Evolutionary conservation across 2,797 vertebrate genomes (phyloP), one percentile per base, ranked within the genome.

Genomic region (Salarias fasciatus): DNA sequence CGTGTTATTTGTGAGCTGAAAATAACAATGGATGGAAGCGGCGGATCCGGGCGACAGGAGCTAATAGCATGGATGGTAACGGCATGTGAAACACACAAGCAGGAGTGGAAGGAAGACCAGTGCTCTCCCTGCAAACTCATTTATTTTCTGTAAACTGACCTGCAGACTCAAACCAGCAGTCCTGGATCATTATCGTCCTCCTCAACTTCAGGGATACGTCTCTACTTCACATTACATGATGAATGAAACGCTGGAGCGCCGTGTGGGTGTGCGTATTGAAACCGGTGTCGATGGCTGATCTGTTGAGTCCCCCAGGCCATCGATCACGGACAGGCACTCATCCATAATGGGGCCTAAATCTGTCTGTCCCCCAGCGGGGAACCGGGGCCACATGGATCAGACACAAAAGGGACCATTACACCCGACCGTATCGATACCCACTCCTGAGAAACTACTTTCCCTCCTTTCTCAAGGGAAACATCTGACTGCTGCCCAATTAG

Each of bases 381-480:
- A 62, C 73, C 42, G 15, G 40, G 18, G 69, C 60, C 72, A 79
- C 72, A 77, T 60, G 63, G 63, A 84, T 79, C 77, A 72, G 80
- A 75, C 69, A 74, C 75, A 86, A 80, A 84, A 56, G 69, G 53
- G 67, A 78, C 76, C 81, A 84, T 86, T 85, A 85, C 68, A 82
- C 79, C 61, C 53, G 70, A 69, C 11, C 49, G 33, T 77, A 84
- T 86, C 83, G 66, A 90, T 87, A 85, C 64, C 76, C 74, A 45
- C 48, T 70, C 56, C 62, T 51, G 63, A 83, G 72, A 86, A 88
- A 86, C 71, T 75, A 59, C 81, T 84, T 83, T 87, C 56, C 41
- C 44, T 54, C 45, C n/a, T 68, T 53, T 72, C 85, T 84, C 70
- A 14, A 3, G 73, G 85, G 73, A 76, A 55, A 48, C 53, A 68